Evolutionary conservation across 2,888 invertebrate species (phyloP).

Genomic region (Eilema caniola): DNA sequence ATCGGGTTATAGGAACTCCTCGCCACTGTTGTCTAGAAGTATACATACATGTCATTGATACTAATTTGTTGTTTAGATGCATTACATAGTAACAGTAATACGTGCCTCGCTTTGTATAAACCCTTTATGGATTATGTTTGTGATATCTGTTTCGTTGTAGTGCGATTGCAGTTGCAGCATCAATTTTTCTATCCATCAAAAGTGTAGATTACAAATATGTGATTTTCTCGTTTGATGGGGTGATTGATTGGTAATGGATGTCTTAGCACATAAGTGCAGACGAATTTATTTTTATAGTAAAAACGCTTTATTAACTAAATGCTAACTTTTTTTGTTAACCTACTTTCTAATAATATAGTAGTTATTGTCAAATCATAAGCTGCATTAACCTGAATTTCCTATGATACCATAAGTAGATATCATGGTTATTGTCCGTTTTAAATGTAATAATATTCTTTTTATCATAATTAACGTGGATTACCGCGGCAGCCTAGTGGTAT

Average conservation of each 20-base stretch:
- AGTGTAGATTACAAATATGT: slow-evolving; percentile 46
- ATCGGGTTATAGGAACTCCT: too few relatives aligned
- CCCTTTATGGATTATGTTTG: slow-evolving; percentile 51
- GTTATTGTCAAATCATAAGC: neutral
- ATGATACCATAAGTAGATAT: neutral
- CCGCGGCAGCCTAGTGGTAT: too few relatives aligned
- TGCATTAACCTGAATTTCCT: slow-evolving; percentile 4
- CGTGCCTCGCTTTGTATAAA: neutral
- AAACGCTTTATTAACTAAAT: neutral
- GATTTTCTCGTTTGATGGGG: slow-evolving; percentile 74
- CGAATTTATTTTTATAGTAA: slow-evolving; percentile 10
- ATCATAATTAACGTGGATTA: too few relatives aligned
- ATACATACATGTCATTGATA: neutral
- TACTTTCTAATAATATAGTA: neutral
- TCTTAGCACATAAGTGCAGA: slow-evolving; percentile 74
- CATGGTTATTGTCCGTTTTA: neutral
- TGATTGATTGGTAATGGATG: slow-evolving; percentile 79
- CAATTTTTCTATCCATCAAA: slow-evolving; percentile 82
- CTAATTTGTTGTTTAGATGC: neutral
- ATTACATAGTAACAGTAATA: neutral
- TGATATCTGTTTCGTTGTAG: slow-evolving; percentile 76
- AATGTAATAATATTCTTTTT: too few relatives aligned
- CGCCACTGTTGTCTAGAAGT: too few relatives aligned
- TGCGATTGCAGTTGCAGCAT: slow-evolving; percentile 79
- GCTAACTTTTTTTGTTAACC: neutral